Evolutionary conservation across 1,140 invertebrate species (phyloP), one percentile per base, ranked within the genome.

Genomic region (Hypsibius dujardini): DNA sequence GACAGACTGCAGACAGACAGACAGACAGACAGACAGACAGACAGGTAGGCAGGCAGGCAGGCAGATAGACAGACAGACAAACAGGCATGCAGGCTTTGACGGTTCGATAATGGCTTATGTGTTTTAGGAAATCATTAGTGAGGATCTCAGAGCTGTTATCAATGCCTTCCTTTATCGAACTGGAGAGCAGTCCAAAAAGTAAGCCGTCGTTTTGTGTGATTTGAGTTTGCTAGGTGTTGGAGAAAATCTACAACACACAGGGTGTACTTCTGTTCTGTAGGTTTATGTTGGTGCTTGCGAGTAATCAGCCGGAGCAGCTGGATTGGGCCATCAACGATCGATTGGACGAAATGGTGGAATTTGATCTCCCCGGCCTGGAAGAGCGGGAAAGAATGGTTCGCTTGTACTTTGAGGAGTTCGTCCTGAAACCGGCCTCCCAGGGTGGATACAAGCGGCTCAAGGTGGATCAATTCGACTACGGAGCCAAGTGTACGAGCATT

Each of bases 91-190:
- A n/a, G n/a, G n/a, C n/a, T n/a, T n/a, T n/a, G n/a, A n/a, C n/a
- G n/a, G n/a, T n/a, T n/a, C n/a, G n/a, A n/a, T n/a, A n/a, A n/a
- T n/a, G n/a, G n/a, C n/a, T 72, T 45, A 70, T 50, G 71, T 59
- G 15, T 45, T 73, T 46, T 71, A 81, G 79, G 90, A 95, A 78
- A 85, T 85, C 59, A 95, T 98, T 67, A 93, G 90, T 73, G 94
- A 98, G 82, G 92, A 98, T 79, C 81, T 98, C 69, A 81, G 95
- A 73, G 87, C 93, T 1, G 90, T 93, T 50, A 81, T 99, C 0
- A 98, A 98, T 80, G 93, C 95, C 1, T 98, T 99, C 80, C 82
- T 99, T 0, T 97, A 96, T 77, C 84, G 94, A 73, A 98, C 96
- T 2, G 96, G 95, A n/a, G 92, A 95, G 76, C 95, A 98, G 77